Conservation (phyloP, 2,113 vertebrate genomes). For the Octodon degus region DNA sequence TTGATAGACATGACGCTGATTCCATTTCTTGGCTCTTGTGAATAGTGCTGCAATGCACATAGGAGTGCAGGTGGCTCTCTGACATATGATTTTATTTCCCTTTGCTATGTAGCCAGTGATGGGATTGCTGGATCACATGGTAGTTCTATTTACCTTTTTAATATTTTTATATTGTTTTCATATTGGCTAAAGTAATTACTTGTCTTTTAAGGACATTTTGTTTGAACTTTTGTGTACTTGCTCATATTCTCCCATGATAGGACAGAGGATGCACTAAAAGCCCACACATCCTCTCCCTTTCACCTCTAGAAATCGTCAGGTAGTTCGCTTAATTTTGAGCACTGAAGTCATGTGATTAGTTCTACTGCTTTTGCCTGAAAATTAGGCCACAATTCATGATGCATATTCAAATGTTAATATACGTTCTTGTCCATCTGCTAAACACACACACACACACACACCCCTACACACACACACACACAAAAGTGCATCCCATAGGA, state of each 20-base stretch:
- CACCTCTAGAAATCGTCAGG: not conserved
- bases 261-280: not conserved
- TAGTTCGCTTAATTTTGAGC: not conserved
- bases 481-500: not conserved
- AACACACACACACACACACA: not conserved
- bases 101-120: not conserved
- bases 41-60: not conserved
- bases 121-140: not conserved
- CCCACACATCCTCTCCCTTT: not conserved
- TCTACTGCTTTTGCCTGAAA: not conserved
- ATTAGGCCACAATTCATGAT: not conserved
- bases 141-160: not conserved
- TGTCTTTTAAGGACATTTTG: not conserved
- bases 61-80: not conserved
- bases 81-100: not conserved
- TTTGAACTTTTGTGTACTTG: conserved; percentile 69
- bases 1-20: not conserved
- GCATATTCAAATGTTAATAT: conserved; percentile 17
- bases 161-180: not conserved
- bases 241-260: conserved; percentile 59
- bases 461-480: not conserved
- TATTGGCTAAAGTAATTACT: not conserved
- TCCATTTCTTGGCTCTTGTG: not conserved
- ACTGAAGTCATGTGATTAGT: not conserved
- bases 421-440: not conserved